phyloP scores from a whole-genome alignment of 2,797 vertebrate genomes.

The Hydrophis major region DNA sequence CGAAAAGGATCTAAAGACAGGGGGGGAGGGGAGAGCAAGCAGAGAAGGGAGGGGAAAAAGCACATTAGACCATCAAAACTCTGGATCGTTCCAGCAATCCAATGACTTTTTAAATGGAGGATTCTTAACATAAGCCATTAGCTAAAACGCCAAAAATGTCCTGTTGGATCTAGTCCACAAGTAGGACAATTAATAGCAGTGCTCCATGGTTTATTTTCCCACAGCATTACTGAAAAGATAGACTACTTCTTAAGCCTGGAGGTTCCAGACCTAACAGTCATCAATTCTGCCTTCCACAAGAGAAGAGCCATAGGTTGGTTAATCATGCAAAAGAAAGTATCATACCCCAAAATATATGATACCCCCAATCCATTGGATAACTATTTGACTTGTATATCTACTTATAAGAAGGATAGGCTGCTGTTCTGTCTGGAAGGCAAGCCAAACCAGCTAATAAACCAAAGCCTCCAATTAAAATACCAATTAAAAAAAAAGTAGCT shows the following conservation, averaged over 20 bases:
- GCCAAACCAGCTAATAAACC: background rate
- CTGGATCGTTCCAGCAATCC: background rate
- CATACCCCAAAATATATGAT: too few relatives aligned
- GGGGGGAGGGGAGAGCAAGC: background rate
- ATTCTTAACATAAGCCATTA: background rate
- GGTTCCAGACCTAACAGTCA: background rate
- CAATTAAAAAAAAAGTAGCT: background rate
- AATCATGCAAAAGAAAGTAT: background rate
- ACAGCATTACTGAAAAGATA: background rate
- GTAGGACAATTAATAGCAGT: background rate
- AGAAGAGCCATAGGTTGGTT: background rate
- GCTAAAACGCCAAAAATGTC: background rate
- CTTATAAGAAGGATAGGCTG: background rate
- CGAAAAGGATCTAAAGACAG: conserved; percentile 86
- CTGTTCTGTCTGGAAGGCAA: too few relatives aligned
- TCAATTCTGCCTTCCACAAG: too few relatives aligned
- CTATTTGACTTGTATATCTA: background rate
- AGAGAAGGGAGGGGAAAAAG: background rate
- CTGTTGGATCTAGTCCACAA: background rate
- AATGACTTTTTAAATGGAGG: background rate
- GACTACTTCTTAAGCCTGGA: background rate
- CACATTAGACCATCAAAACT: background rate
- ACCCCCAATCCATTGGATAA: too few relatives aligned
- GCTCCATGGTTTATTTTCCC: background rate
- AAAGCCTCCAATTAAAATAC: background rate